These are phyloP conservation scores for Solea solea DNA, from an alignment of 2,113 vertebrate species.

Conservation along the genomic window DNA sequence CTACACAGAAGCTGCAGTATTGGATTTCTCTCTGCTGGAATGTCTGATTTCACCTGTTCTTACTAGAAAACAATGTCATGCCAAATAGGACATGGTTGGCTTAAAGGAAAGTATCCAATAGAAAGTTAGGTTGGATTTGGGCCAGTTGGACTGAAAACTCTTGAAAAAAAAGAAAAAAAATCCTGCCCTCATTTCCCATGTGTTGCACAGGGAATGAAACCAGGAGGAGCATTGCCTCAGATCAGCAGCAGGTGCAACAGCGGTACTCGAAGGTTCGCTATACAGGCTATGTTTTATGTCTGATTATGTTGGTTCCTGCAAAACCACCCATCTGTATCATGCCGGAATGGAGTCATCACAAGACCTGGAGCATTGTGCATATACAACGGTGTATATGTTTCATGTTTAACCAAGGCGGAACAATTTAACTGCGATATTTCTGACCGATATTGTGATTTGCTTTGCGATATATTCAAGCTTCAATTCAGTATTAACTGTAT, in stretches of 20 bases:
- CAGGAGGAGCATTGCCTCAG: not conserved
- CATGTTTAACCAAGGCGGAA: not conserved
- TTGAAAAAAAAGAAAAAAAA: not conserved
- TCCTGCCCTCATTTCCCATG: not conserved
- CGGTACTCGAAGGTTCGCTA: slow-evolving; percentile 17
- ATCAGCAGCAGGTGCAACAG: slow-evolving; percentile 19
- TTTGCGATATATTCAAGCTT: no score
- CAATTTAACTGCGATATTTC: no score
- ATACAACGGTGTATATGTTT: slow-evolving; percentile 28
- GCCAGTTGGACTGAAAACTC: not conserved
- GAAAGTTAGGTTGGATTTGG: not conserved
- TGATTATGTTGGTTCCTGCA: slow-evolving; percentile 34
- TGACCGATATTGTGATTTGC: no score
- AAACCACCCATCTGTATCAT: slow-evolving; percentile 48
- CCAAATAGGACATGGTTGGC: not conserved
- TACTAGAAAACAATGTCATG: not conserved
- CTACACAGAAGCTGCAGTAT: slow-evolving; percentile 37
- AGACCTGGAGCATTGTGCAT: slow-evolving; percentile 39
- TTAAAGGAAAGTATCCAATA: not conserved
- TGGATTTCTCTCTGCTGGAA: slow-evolving; percentile 12
- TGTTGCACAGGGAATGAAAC: not conserved
- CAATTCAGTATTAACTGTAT: no score
- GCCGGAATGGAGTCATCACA: slow-evolving; percentile 53
- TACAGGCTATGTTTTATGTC: slow-evolving; percentile 31
- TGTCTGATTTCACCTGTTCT: slow-evolving; percentile 21